Percentiles rank a stretch among this genome's conserved stretches.
Evolutionary conservation across 2,113 vertebrate species (phyloP).

Genomic region (Paracanthobrama guichenoti): DNA sequence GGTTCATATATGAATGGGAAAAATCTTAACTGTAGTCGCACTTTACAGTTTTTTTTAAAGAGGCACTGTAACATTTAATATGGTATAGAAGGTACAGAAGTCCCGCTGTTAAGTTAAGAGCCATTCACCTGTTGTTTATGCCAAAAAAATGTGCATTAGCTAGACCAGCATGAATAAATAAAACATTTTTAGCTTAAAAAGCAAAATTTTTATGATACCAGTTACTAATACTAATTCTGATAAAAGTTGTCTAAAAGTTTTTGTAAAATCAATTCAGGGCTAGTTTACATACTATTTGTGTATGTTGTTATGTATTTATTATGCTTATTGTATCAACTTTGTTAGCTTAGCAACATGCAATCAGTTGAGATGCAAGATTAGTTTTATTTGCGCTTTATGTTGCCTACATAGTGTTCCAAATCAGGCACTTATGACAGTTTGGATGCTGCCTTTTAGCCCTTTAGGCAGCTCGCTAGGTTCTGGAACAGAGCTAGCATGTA

Average conservation of each 20-base stretch:
- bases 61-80: background rate
- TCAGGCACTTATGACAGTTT: background rate
- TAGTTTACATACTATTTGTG: too few relatives aligned
- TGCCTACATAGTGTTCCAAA: background rate
- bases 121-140: too few relatives aligned
- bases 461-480: conserved; percentile 1
- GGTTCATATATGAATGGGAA: background rate
- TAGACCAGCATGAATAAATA: too few relatives aligned
- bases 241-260: too few relatives aligned
- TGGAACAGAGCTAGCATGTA: background rate
- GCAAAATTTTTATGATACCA: too few relatives aligned
- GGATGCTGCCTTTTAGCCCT: background rate
- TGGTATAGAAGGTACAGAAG: too few relatives aligned
- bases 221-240: too few relatives aligned
- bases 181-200: too few relatives aligned
- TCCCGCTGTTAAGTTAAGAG: too few relatives aligned
- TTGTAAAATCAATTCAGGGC: too few relatives aligned
- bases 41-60: background rate
- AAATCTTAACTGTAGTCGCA: background rate
- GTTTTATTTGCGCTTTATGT: background rate
- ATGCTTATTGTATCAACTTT: background rate
- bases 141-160: too few relatives aligned
- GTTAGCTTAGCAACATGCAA: background rate
- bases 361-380: background rate
- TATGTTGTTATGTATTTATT: background rate